These are phyloP conservation scores for Drosophila rellima DNA, from an alignment of 2,888 invertebrate species.

Conservation along the genomic window DNA sequence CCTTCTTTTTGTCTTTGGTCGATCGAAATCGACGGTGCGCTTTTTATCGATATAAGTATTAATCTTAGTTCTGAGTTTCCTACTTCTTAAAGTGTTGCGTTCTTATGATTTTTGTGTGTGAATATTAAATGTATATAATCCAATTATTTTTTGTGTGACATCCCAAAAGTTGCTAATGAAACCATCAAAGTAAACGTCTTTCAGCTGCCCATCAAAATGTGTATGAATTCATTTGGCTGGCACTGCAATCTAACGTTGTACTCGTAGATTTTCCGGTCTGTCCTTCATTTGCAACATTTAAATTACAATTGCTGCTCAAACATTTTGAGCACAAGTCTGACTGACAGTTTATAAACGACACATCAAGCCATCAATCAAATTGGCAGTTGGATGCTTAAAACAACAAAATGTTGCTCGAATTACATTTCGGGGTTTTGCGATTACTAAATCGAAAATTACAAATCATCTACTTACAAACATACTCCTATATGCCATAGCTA, in stretches of 20 bases:
- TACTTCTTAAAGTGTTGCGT: too few relatives aligned
- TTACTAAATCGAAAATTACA: constrained; percentile 44
- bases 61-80: too few relatives aligned
- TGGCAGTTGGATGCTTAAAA: constrained; percentile 34
- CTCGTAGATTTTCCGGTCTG: constrained; percentile 11
- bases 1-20: too few relatives aligned
- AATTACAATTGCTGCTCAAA: constrained; percentile 55
- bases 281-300: constrained; percentile 39
- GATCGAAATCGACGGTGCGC: too few relatives aligned
- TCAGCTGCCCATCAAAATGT: constrained; percentile 7
- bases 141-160: background rate
- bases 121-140: too few relatives aligned
- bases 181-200: background rate
- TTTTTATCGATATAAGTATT: too few relatives aligned
- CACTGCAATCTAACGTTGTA: constrained; percentile 15
- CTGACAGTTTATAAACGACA: constrained; percentile 55
- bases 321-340: constrained; percentile 46
- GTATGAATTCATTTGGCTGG: constrained; percentile 4
- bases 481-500: constrained; percentile 11
- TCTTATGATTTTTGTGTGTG: too few relatives aligned
- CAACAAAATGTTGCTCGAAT: constrained; percentile 34
- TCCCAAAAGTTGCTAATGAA: constrained; percentile 13
- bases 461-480: constrained; percentile 23
- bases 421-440: constrained; percentile 35
- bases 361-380: constrained; percentile 61